Evolutionary conservation across 2,888 invertebrate species (phyloP).

Genomic region (Polydrusus tereticollis): DNA sequence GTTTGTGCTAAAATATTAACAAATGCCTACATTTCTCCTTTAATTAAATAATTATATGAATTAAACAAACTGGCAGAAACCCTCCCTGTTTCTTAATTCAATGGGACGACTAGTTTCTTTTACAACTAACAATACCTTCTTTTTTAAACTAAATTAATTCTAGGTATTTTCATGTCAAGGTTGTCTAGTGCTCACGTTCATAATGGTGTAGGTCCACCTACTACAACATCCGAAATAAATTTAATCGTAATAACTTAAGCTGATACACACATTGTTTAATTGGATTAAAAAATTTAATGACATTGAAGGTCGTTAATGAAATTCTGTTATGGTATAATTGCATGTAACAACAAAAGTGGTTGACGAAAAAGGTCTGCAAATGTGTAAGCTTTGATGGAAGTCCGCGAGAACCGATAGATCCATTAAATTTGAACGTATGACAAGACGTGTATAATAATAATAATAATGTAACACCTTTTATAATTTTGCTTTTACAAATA

Average conservation of each 20-base stretch:
- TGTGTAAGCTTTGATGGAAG: too few relatives aligned
- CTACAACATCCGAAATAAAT: conserved; percentile 6
- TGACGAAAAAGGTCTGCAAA: background rate
- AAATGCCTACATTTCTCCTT: too few relatives aligned
- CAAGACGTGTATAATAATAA: too few relatives aligned
- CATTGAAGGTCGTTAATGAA: background rate
- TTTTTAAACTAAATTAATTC: background rate
- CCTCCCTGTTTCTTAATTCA: too few relatives aligned
- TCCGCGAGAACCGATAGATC: too few relatives aligned
- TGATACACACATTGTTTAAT: conserved; percentile 10
- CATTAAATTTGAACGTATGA: too few relatives aligned
- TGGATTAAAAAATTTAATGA: background rate
- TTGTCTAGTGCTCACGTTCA: background rate
- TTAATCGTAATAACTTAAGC: background rate
- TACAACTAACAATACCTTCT: background rate
- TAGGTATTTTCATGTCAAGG: conserved; percentile 16
- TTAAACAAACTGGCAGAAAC: too few relatives aligned
- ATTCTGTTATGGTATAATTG: background rate
- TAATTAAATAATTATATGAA: too few relatives aligned
- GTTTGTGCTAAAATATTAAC: too few relatives aligned
- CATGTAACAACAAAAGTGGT: background rate
- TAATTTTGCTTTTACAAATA: too few relatives aligned
- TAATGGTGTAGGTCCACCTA: conserved; percentile 2
- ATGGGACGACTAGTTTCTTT: background rate
- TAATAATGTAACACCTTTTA: too few relatives aligned